These are phyloP conservation scores for Acropternis orthonyx DNA, from an alignment of 2,797 vertebrate genomes.

Conservation along the genomic window DNA sequence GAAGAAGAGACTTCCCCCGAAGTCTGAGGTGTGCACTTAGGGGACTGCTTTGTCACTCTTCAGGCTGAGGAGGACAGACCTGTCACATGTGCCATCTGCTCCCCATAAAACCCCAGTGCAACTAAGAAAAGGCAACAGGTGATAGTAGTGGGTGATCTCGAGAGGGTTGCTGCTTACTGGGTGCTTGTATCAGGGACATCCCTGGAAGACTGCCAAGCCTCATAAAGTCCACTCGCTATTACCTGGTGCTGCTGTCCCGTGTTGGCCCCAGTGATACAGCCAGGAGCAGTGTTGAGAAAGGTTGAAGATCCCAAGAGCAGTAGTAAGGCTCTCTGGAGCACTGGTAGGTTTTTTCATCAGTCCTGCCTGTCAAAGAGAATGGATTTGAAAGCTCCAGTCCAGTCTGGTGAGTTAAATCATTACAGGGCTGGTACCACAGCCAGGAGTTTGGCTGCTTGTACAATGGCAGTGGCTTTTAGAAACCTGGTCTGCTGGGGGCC, in stretches of 20 bases:
- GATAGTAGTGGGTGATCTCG: not conserved
- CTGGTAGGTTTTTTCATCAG: too few relatives aligned
- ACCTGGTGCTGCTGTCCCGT: not conserved
- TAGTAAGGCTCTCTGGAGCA: not conserved
- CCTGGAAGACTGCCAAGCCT: not conserved
- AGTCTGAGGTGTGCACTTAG: not conserved
- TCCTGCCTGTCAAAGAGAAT: not conserved
- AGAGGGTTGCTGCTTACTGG: not conserved
- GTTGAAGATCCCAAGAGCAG: not conserved
- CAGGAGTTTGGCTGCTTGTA: not conserved
- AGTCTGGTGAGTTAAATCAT: not conserved
- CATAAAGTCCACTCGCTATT: not conserved
- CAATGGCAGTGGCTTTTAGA: not conserved
- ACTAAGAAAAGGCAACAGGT: not conserved
- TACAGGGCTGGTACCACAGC: not conserved
- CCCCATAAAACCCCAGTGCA: fast-evolving
- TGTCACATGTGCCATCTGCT: fast-evolving
- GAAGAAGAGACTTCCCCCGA: too few relatives aligned
- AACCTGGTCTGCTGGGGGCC: not conserved
- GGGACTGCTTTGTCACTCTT: fast-evolving
- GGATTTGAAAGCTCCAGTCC: not conserved
- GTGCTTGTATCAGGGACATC: fast-evolving
- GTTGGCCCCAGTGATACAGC: not conserved
- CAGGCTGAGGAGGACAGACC: not conserved
- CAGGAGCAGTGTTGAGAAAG: not conserved